Evolutionary conservation across 2,797 vertebrate genomes (phyloP), one percentile per base, ranked within the genome.

Genomic region (Spatula clypeata): DNA sequence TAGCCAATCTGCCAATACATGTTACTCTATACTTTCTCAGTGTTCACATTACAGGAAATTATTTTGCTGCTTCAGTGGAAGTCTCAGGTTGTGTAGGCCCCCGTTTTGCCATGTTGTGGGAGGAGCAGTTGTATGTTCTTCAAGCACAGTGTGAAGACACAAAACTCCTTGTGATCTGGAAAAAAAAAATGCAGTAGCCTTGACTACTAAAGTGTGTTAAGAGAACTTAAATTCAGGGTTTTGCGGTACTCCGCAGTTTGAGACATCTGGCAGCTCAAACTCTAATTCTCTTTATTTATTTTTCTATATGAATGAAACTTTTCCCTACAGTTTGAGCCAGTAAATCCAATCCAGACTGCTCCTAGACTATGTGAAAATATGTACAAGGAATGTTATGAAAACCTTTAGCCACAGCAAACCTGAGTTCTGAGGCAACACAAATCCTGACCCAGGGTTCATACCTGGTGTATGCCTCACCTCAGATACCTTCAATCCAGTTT

Each of bases 381-480:
- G 31, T 55, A 27, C 32, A 27, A 42, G 51, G 49, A 34, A 42
- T 9, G 6, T 49, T 40, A 58, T 16, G 18, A 69, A 62, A 74
- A 19, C 7, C 20, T 6, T 79, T 34, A 31, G 29, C 12, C 6
- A 20, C 36, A 62, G 51, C 29, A 74, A 58, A 19, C 0, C 0
- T 8, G 4, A 69, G 27, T 47, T 54, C 51, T 8, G 20, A 55
- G 31, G 20, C 24, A 53, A 36, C 42, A 20, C 26, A 69, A 55
- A 42, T 58, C 15, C 42, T 40, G 31, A 42, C 13, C 42, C 23
- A 34, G 29, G 32, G 26, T 69, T 77, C 67, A 9, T 20, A 58
- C 24, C 18, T 34, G 24, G 16, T 13, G 8, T 0, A 0, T 18
- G 6, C 7, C 36, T 49, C 60, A 82, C 31, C 34, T 73, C 45